Conservation (phyloP, 2,888 invertebrate species). For the Aphidoletes aphidimyza region DNA sequence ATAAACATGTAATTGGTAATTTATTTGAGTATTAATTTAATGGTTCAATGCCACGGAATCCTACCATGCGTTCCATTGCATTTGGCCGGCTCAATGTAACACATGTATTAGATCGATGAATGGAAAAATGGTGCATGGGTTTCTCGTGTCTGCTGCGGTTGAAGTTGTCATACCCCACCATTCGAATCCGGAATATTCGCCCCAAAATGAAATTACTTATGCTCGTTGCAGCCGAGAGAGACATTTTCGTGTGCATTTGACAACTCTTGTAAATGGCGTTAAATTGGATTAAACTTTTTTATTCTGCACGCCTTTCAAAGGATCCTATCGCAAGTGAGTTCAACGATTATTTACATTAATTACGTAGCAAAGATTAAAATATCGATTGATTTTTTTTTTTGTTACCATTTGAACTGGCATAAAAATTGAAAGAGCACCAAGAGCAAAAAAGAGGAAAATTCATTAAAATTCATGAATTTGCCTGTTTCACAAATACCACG, state of each 20-base stretch:
- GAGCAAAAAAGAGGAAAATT: background rate
- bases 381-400: constrained; percentile 3
- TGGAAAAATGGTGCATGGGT: background rate
- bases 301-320: background rate
- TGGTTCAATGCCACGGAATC: background rate
- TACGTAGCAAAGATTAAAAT: background rate
- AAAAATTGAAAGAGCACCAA: background rate
- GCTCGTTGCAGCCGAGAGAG: background rate
- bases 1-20: constrained; percentile 45
- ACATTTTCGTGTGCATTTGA: background rate
- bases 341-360: background rate
- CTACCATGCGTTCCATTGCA: background rate
- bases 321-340: background rate
- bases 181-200: background rate
- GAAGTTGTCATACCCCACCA: background rate
- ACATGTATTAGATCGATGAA: background rate
- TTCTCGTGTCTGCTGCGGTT: background rate
- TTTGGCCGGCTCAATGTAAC: background rate
- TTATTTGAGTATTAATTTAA: constrained; percentile 39
- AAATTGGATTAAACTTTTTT: background rate
- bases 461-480: background rate
- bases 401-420: background rate
- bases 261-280: background rate
- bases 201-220: background rate
- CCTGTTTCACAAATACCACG: background rate